A percentile compares a stretch with the other conserved stretches of the same genome.
These are phyloP conservation scores for Tipula confusa DNA, from an alignment of 2,888 invertebrate species.

Conservation along the genomic window DNA sequence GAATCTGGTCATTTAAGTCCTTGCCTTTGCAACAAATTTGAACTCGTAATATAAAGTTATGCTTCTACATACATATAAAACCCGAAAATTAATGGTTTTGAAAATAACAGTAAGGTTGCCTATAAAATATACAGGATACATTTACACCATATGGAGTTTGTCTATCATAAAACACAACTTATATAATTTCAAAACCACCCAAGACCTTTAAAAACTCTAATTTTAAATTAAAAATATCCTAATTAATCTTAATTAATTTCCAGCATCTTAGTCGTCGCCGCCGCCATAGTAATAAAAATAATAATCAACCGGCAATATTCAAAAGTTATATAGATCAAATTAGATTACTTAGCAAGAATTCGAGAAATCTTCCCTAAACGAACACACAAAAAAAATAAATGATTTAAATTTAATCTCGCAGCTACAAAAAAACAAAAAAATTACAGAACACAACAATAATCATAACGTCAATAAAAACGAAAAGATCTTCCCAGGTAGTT, in stretches of 20 bases:
- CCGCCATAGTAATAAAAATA: neutral
- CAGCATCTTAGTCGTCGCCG: neutral
- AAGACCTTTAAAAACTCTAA: neutral
- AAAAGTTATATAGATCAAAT: neutral
- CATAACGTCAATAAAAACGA: slow-evolving; percentile 7
- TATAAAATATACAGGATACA: no score
- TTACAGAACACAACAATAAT: neutral
- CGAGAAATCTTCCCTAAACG: neutral
- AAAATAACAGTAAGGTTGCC: no score
- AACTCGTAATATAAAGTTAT: no score
- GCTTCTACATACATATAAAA: no score
- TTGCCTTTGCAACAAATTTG: no score
- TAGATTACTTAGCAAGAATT: slow-evolving; percentile 3
- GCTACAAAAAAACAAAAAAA: neutral
- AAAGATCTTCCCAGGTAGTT: slow-evolving; percentile 5
- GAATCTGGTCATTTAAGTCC: no score
- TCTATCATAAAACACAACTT: neutral
- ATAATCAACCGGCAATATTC: neutral
- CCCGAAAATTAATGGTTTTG: no score
- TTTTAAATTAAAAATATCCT: neutral
- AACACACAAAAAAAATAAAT: neutral
- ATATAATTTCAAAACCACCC: neutral
- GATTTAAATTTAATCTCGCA: neutral
- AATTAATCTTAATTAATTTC: neutral
- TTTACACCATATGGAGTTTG: neutral